These are phyloP conservation scores for Cosmia pyralina DNA, from an alignment of 2,888 invertebrate species.

Conservation along the genomic window DNA sequence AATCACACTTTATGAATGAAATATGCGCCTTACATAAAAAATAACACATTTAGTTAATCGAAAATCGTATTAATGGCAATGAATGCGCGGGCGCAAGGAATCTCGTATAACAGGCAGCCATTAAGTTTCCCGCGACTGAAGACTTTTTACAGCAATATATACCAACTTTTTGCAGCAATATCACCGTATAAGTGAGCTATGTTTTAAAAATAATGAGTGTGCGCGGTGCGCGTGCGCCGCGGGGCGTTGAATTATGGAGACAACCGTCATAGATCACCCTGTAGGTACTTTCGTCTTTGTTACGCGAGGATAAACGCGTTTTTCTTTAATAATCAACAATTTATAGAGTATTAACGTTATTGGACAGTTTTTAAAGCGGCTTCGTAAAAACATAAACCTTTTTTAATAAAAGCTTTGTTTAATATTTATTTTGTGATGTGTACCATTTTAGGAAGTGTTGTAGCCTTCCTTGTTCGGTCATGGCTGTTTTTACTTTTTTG, in stretches of 20 bases:
- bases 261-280: conserved; percentile 78
- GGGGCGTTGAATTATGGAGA: conserved; percentile 76
- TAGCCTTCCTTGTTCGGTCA: conserved; percentile 14
- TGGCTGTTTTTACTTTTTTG: conserved; percentile 5
- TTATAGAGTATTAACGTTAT: conserved; percentile 62
- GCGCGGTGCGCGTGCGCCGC: conserved; percentile 72
- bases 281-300: conserved; percentile 71
- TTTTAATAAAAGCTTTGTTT: conserved; percentile 30
- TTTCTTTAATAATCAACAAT: conserved; percentile 69
- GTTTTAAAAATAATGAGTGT: conserved; percentile 82
- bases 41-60: conserved; percentile 59
- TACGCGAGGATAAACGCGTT: conserved; percentile 65
- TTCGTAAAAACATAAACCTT: conserved; percentile 23
- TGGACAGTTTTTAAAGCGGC: conserved; percentile 49
- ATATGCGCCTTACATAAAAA: conserved; percentile 52
- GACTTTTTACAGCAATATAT: conserved; percentile 65
- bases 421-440: conserved; percentile 13
- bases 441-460: conserved; percentile 27
- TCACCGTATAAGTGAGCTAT: conserved; percentile 77
- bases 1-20: conserved; percentile 60
- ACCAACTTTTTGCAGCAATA: conserved; percentile 79
- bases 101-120: conserved; percentile 67
- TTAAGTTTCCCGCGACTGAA: conserved; percentile 69
- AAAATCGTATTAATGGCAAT: conserved; percentile 60
- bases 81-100: conserved; percentile 48